Conservation (phyloP, 2,797 vertebrate genomes). For the Molossus molossus region DNA sequence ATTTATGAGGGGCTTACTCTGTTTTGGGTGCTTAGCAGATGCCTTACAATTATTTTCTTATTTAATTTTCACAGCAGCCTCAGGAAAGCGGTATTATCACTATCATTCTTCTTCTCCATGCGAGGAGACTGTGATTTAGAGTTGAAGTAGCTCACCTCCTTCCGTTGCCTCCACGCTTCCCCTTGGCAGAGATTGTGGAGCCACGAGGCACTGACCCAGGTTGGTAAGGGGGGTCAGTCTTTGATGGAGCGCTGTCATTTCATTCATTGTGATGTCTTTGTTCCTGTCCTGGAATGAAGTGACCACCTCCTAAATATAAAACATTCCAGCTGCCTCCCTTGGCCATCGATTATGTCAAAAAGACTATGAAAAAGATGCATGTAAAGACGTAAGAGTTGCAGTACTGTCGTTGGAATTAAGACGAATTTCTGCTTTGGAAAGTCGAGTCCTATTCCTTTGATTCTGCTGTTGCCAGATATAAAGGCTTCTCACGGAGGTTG, state of each 20-base stretch:
- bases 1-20: constrained; percentile 36
- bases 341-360: neutral
- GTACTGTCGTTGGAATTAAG: neutral
- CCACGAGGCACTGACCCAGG: neutral
- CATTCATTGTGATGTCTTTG: neutral
- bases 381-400: neutral
- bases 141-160: neutral
- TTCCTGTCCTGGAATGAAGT: constrained; percentile 28
- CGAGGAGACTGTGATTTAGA: constrained; percentile 1
- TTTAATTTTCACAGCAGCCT: constrained; percentile 25
- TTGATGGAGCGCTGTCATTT: neutral
- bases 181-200: neutral
- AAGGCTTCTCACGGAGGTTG: neutral
- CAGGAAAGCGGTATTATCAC: neutral
- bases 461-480: neutral
- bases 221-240: neutral
- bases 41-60: constrained; percentile 32
- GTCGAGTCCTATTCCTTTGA: neutral
- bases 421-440: neutral
- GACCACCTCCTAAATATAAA: neutral
- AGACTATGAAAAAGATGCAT: neutral
- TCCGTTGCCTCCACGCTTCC: neutral
- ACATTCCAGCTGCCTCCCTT: neutral
- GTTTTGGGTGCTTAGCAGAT: neutral
- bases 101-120: neutral